These are phyloP conservation scores for Drosophila asahinai DNA, from an alignment of 1,140 invertebrate genomes.

Conservation along the genomic window DNA sequence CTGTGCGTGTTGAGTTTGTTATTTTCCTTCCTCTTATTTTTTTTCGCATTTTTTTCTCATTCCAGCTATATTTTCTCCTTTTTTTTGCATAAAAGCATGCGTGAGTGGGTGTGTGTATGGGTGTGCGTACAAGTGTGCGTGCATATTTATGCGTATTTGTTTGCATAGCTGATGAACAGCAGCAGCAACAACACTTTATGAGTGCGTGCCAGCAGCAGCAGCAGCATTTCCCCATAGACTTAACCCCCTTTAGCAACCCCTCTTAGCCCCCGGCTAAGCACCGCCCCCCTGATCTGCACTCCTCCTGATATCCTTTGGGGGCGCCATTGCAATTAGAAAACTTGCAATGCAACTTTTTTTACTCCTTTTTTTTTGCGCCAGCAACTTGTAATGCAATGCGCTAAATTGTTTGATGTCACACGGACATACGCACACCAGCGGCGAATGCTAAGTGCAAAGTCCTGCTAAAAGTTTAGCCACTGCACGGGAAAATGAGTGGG, in stretches of 20 bases:
- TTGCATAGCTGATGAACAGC: slow-evolving; percentile 78
- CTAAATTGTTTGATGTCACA: slow-evolving; percentile 75
- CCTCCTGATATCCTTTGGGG: slow-evolving; percentile 39
- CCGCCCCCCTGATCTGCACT: slow-evolving; percentile 24
- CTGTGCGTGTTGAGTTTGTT: slow-evolving; percentile 64
- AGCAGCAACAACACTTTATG: slow-evolving; percentile 55
- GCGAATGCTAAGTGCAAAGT: slow-evolving; percentile 74
- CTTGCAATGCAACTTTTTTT: slow-evolving; percentile 72
- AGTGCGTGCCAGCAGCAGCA: slow-evolving; percentile 53
- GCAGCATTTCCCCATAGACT: slow-evolving; percentile 37
- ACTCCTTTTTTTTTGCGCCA: slow-evolving; percentile 15
- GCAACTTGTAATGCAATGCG: slow-evolving; percentile 71
- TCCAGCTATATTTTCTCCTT: not conserved
- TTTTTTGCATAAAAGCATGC: slow-evolving; percentile 48
- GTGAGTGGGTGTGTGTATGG: slow-evolving; percentile 39
- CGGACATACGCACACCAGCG: slow-evolving; percentile 18
- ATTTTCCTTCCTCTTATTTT: slow-evolving; percentile 32
- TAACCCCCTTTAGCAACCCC: slow-evolving; percentile 17
- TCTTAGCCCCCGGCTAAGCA: not conserved
- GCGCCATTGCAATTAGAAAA: slow-evolving; percentile 72
- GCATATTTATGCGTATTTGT: slow-evolving; percentile 83
- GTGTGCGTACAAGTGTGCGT: slow-evolving; percentile 44
- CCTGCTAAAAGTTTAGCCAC: slow-evolving; percentile 54
- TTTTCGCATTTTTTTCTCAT: slow-evolving; percentile 9
- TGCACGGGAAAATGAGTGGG: slow-evolving; percentile 35